Evolutionary conservation across 1,140 invertebrate species (phyloP).

Genomic region (Aphelenchoides avenae): DNA sequence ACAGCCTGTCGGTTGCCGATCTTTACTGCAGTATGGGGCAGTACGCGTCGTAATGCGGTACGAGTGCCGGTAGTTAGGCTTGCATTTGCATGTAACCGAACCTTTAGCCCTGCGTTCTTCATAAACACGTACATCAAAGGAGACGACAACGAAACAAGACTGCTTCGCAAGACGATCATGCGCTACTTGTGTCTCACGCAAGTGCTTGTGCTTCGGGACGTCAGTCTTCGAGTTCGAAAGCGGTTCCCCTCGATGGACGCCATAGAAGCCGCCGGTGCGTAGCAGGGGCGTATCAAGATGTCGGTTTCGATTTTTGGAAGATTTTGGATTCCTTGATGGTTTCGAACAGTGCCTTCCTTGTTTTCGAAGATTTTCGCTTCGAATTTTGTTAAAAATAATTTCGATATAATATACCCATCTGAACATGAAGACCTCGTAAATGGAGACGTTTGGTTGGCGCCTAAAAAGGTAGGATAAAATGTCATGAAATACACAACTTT

Average conservation of each 20-base stretch:
- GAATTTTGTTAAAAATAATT: background rate
- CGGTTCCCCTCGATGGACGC: constrained; percentile 83
- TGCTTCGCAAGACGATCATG: constrained; percentile 64
- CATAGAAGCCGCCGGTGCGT: constrained; percentile 76
- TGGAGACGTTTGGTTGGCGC: no score
- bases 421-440: no score
- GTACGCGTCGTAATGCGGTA: no score
- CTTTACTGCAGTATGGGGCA: no score
- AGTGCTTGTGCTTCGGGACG: constrained; percentile 70
- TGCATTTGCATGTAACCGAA: background rate
- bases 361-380: background rate
- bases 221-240: constrained; percentile 82
- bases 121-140: constrained; percentile 8
- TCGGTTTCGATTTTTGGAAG: no score
- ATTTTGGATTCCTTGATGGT: no score
- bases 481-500: background rate
- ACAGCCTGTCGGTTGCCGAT: no score
- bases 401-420: background rate
- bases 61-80: no score
- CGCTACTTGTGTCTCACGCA: constrained; percentile 69
- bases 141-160: background rate
- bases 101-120: constrained; percentile 11
- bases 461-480: no score
- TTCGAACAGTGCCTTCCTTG: no score
- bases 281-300: no score